Evolutionary conservation across 2,888 invertebrate genomes (phyloP).

Genomic region (Callyntrura guangdongensis): DNA sequence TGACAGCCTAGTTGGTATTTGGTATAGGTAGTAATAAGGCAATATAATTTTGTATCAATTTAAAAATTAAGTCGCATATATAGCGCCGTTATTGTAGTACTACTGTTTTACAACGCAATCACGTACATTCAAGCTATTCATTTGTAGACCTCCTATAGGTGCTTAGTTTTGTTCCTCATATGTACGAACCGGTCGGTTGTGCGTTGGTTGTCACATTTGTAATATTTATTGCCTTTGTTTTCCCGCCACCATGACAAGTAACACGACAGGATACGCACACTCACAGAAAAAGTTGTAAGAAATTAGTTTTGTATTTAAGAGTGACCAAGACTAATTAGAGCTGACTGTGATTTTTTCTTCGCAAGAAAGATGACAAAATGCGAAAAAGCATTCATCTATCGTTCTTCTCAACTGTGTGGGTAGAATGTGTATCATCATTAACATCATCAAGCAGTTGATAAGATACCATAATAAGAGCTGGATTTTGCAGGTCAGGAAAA

Average conservation of each 20-base stretch:
- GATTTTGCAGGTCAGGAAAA: background rate
- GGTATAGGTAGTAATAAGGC: too few species aligned
- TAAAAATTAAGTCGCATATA: too few species aligned
- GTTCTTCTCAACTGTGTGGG: too few species aligned
- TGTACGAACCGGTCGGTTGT: too few species aligned
- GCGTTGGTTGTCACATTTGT: background rate
- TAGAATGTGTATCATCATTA: too few species aligned
- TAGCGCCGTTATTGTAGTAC: too few species aligned
- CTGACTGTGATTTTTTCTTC: slow-evolving; percentile 1
- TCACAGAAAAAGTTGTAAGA: slow-evolving; percentile 32
- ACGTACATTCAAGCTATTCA: too few species aligned
- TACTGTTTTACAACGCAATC: background rate
- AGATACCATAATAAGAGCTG: too few species aligned
- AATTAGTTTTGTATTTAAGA: slow-evolving; percentile 23
- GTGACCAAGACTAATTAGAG: slow-evolving; percentile 32
- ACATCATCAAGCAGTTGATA: too few species aligned
- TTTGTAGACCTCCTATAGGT: too few species aligned
- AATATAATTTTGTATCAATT: too few species aligned
- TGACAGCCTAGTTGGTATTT: too few species aligned
- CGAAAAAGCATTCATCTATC: background rate
- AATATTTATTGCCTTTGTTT: slow-evolving; percentile 44
- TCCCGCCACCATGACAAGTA: background rate
- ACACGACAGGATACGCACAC: background rate
- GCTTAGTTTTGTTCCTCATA: background rate
- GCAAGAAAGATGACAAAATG: background rate